phyloP scores from a whole-genome alignment of 2,797 vertebrate genomes.

The Sebastes variabilis region DNA sequence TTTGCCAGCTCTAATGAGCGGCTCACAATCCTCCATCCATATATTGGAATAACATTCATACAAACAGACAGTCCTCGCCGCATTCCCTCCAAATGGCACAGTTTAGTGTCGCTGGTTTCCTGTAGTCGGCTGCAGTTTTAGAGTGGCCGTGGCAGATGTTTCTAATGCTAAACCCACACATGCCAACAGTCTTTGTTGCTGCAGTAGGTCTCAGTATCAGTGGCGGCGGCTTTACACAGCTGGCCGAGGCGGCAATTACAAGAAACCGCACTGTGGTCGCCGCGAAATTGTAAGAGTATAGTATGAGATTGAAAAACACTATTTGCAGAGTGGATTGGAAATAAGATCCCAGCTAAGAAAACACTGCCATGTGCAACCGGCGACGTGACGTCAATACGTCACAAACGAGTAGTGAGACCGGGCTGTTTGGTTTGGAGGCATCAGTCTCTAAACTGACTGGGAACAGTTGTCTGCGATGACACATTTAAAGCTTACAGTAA shows the following conservation, averaged over 20 bases:
- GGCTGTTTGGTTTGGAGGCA: conserved; percentile 19
- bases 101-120: conserved; percentile 43
- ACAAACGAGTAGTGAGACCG: neutral
- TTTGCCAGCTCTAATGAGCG: conserved; percentile 56
- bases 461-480: neutral
- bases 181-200: conserved; percentile 44
- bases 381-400: neutral
- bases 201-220: conserved; percentile 45
- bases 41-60: conserved; percentile 70
- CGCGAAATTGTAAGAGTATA: conserved; percentile 23
- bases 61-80: conserved; percentile 53
- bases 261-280: conserved; percentile 45
- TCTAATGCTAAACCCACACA: conserved; percentile 72
- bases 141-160: conserved; percentile 65
- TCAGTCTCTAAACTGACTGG: neutral
- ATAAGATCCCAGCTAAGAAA: conserved; percentile 52
- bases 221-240: conserved; percentile 57
- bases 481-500: neutral
- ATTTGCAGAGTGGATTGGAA: conserved; percentile 45
- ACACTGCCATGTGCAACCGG: conserved; percentile 15
- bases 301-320: conserved; percentile 42
- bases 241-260: conserved; percentile 58
- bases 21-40: conserved; percentile 43
- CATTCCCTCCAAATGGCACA: conserved; percentile 47
- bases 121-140: conserved; percentile 43